Evolutionary conservation across 2,797 vertebrate genomes (phyloP), one percentile per base, ranked within the genome.

Genomic region (Pempheris klunzingeri): DNA sequence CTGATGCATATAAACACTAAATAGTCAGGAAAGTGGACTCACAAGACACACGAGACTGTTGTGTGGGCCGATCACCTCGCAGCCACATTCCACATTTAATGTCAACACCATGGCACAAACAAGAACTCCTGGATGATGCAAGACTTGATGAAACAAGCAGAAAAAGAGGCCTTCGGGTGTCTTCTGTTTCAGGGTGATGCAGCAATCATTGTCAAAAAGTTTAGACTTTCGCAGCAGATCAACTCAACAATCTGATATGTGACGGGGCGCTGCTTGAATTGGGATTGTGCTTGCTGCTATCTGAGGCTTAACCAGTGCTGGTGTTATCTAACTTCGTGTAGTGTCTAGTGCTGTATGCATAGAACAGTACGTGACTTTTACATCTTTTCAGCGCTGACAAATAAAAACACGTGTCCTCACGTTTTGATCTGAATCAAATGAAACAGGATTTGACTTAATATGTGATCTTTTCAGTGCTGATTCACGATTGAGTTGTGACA

Each of bases 71-170:
- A 76, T 75, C 54, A 50, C 32, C 71, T n/a, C 17, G 32, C 28
- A 62, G 46, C 46, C 62, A 71, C 71, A 78, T 82, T 76, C 43
- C 72, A 59, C 58, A 64, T 78, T 36, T 71, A 72, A 77, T 73
- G 71, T 62, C 74, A 66, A 36, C 74, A 36, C 32, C 74, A 66
- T 36, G 39, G 50, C 34, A 46, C 73, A 77, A 66, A 61, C 36
- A 75, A 70, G 53, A 82, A 61, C 74, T 52, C 43, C n/a, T 50
- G 50, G 26, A 77, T 75, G 80, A 36, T 36, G 58, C 43, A 47
- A 70, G 66, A 34, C 38, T 68, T 85, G 59, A 81, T 81, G 71
- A 80, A 82, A 72, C 26, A 66, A 64, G 52, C 58, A 83, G 78
- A 68, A 49, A 15, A 22, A 54, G 4, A n/a, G 63, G 47, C 38